phyloP scores from a whole-genome alignment of 2,888 invertebrate genomes.

The Meteorus cinctellus region DNA sequence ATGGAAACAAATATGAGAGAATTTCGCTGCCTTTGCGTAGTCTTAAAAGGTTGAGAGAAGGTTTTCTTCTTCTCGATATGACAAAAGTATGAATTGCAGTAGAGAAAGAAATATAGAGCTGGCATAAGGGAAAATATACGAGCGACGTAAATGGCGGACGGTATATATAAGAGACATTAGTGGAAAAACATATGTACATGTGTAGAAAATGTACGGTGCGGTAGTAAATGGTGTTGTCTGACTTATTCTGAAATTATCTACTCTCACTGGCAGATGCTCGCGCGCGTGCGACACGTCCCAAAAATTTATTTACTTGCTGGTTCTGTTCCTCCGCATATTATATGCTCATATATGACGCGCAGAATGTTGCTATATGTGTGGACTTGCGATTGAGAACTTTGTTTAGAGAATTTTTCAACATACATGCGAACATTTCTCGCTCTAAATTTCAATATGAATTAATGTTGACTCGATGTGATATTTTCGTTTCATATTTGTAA shows the following conservation, averaged over 20 bases:
- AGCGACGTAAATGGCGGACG: constrained; percentile 37
- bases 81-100: constrained; percentile 31
- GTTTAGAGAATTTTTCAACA: too few relatives aligned
- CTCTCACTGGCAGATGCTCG: constrained; percentile 38
- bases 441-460: too few relatives aligned
- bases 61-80: background rate
- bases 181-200: constrained; percentile 35
- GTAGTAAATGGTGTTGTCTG: constrained; percentile 31
- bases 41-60: constrained; percentile 29
- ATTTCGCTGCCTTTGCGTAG: constrained; percentile 1
- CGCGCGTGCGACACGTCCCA: constrained; percentile 44
- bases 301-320: constrained; percentile 37
- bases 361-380: background rate
- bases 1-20: background rate
- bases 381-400: too few relatives aligned
- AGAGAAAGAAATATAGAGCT: constrained; percentile 39
- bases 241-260: constrained; percentile 46
- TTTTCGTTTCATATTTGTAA: too few relatives aligned
- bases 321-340: constrained; percentile 26
- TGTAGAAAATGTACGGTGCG: constrained; percentile 7
- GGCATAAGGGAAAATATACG: constrained; percentile 1
- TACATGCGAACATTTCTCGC: too few relatives aligned
- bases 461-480: too few relatives aligned
- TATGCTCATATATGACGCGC: background rate
- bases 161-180: constrained; percentile 31